These are phyloP conservation scores for Taeniopygia guttata DNA, from an alignment of 2,797 vertebrate species.

Conservation along the genomic window DNA sequence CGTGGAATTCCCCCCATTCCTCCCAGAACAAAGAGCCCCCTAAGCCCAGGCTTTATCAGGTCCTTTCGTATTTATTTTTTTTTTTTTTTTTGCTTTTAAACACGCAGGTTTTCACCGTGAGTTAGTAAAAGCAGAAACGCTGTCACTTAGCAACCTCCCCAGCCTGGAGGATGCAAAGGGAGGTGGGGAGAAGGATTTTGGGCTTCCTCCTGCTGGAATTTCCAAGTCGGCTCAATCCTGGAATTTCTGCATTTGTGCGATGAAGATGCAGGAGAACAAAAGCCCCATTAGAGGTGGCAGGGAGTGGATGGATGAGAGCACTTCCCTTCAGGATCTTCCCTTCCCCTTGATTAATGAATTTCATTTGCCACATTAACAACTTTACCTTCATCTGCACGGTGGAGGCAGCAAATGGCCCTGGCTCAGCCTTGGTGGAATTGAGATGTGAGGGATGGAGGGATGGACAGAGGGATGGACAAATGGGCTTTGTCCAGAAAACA, in stretches of 20 bases:
- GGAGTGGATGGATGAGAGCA: not conserved
- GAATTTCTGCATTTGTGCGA: not conserved
- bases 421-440: not conserved
- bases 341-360: not conserved
- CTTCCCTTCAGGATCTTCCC: not conserved
- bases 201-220: not conserved
- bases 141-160: slow-evolving; percentile 41
- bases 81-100: not conserved
- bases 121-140: not conserved
- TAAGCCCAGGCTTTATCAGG: not conserved
- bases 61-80: not conserved
- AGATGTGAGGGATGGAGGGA: not conserved
- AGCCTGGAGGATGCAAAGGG: not conserved
- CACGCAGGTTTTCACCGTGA: not conserved
- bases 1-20: not conserved
- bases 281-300: not conserved
- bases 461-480: not conserved
- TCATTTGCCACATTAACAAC: not conserved
- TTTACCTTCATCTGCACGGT: not conserved
- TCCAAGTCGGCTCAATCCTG: not conserved
- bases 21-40: not conserved
- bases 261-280: not conserved
- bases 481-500: too few relatives aligned
- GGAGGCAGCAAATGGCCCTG: not conserved
- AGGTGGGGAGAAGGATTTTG: not conserved